A percentile compares a stretch with the other conserved stretches of the same genome.
These are phyloP conservation scores for Cinclus cinclus DNA, from an alignment of 2,113 vertebrate genomes.

Conservation along the genomic window DNA sequence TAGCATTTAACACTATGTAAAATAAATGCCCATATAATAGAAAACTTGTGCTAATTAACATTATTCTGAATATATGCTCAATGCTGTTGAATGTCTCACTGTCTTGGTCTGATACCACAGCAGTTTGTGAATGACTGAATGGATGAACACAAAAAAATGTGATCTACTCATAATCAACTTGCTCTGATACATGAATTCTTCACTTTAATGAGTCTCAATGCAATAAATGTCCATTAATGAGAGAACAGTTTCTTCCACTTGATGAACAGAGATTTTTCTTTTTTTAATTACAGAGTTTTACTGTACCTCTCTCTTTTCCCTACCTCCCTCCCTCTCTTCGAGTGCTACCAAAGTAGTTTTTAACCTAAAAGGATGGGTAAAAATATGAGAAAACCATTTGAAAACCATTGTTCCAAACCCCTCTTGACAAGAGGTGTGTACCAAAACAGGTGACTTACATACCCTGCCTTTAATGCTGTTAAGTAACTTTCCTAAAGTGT, in stretches of 20 bases:
- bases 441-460: background rate
- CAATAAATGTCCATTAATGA: background rate
- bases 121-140: background rate
- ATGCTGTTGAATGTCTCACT: background rate
- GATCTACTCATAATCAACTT: background rate
- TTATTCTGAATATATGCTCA: background rate
- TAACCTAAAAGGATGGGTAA: background rate
- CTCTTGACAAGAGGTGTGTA: background rate
- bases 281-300: fast-evolving
- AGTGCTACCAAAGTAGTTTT: background rate
- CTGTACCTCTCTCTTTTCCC: background rate
- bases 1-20: background rate
- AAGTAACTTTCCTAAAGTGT: background rate
- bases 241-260: background rate
- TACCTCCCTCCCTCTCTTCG: background rate
- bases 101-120: background rate
- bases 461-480: background rate
- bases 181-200: background rate
- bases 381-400: background rate
- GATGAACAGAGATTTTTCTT: background rate
- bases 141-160: background rate
- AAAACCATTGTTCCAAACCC: background rate
- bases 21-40: background rate
- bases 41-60: background rate
- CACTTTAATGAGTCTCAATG: background rate